These are phyloP conservation scores for Punctoribates punctum DNA, from an alignment of 2,888 invertebrate genomes.

Conservation along the genomic window DNA sequence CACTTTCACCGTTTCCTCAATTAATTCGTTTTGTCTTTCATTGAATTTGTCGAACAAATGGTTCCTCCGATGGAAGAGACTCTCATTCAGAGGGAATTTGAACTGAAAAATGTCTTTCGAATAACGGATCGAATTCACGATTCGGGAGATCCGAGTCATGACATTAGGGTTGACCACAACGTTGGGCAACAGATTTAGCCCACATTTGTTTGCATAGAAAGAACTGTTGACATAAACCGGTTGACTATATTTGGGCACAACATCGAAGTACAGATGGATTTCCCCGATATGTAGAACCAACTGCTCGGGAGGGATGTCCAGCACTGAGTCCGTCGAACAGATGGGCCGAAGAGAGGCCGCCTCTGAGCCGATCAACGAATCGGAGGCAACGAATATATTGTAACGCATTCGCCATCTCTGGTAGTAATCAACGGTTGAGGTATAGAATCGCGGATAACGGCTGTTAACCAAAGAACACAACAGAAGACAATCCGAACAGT, in stretches of 20 bases:
- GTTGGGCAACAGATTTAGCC: neutral
- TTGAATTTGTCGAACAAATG: conserved; percentile 11
- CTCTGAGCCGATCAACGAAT: neutral
- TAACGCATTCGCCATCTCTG: conserved; percentile 29
- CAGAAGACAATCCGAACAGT: neutral
- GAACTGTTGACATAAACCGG: conserved; percentile 25
- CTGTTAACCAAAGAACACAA: conserved; percentile 20
- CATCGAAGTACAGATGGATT: conserved; percentile 29
- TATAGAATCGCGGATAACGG: conserved; percentile 25
- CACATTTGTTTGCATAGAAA: conserved; percentile 9
- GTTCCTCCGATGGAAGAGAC: neutral
- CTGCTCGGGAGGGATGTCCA: neutral
- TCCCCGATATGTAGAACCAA: conserved; percentile 18
- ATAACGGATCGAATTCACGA: conserved; percentile 6
- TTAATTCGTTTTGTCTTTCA: conserved; percentile 21
- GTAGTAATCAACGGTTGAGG: conserved; percentile 12
- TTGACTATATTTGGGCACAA: conserved; percentile 4
- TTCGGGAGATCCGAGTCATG: neutral
- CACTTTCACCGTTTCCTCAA: conserved; percentile 4
- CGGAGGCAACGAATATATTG: conserved; percentile 11
- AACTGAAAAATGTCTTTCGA: conserved; percentile 30
- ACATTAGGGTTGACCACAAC: neutral
- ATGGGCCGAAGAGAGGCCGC: neutral
- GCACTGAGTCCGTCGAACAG: neutral
- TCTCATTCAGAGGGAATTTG: neutral